Evolutionary conservation across 1,140 invertebrate species (phyloP), one percentile per base, ranked within the genome.

Genomic region (Heterodera carotae): DNA sequence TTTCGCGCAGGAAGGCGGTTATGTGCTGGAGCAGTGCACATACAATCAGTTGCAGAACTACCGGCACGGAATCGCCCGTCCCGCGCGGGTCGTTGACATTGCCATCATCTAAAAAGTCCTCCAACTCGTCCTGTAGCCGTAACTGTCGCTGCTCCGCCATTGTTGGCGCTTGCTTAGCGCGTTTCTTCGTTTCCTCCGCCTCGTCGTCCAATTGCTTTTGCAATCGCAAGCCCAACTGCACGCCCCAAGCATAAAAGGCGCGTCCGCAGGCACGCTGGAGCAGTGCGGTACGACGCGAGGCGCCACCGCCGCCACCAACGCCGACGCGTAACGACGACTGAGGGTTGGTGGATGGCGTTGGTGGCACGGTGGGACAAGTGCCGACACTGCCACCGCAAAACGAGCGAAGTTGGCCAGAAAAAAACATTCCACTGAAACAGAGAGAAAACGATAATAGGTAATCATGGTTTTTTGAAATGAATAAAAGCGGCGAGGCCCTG

Each of bases 211-310:
- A 53, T 60, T 76, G 62, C 6, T 48, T 39, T 34, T 75, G 56
- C 69, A 76, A 33, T 5, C 48, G 39, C 53, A 74, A 48, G 48
- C 73, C 36, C 34, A 86, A 76, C 34, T 86, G 94, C 90, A 97
- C 94, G 71, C 93, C 95, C 95, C 95, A 97, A 86, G 94, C 93
- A 88, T 97, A 95, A 88, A 99, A 99, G 89, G 97, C 91, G 89
- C 96, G 94, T 12, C 96, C 96, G 53, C 96, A 95, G 27, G 93
- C 91, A 76, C 94, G 90, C 89, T 98, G 95, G 69, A 96, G 88
- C n/a, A 92, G 90, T 75, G 94, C 92, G 2, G 92, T 92, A 69
- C 92, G 89, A 79, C 93, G 89, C 12, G 92, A 89, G 59, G 56
- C 69, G 31, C 68, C 69, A 36, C 39, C 43, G n/a, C 76, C 77